Evolutionary conservation across 2,113 vertebrate species (phyloP), one percentile per base, ranked within the genome.

Genomic region (Thalassoma bifasciatum): DNA sequence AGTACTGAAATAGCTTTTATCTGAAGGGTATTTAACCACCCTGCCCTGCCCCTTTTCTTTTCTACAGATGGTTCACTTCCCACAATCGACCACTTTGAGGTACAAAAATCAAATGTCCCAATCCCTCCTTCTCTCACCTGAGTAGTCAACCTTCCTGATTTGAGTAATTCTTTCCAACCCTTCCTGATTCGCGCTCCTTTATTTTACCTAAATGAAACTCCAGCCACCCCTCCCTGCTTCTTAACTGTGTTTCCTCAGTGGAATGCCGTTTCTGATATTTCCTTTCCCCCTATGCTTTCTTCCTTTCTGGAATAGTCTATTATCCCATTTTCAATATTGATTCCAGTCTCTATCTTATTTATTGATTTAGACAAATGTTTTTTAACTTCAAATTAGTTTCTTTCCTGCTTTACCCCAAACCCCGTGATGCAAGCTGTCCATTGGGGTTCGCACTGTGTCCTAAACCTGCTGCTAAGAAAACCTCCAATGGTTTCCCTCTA

Each of bases 11-110:
- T 72, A 63, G 70, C 56, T 54, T 76, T 79, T 4, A 84, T 59
- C 74, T 79, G 75, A 83, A 88, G 87, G 91, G 86, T 88, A 83
- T 92, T 93, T 93, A 93, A 94, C 90, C 79, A 86, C 82, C 60
- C 66, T 92, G 81, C 91, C 90, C 84, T 90, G 87, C 90, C 90
- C 91, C 91, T 94, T 94, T 92, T 94, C 88, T 94, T 93, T 86
- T 87, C 89, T 92, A 90, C 94, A 95, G 94, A 94, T 95, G 94
- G 92, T 92, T 93, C 90, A 87, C 91, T 89, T 79, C 90, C 82
- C 91, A 90, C 90, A 92, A 88, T 89, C 89, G 73, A 87, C 89
- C 67, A 91, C 79, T 75, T 92, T 91, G 94, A 95, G 94, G 94
- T 95, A 95, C 93, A 93, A 91, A 88, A 89, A 91, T 90, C 88